Percentiles rank a stretch among this genome's conserved stretches.
phyloP scores from a whole-genome alignment of 2,888 invertebrate genomes.

The Dugesia japonica region DNA sequence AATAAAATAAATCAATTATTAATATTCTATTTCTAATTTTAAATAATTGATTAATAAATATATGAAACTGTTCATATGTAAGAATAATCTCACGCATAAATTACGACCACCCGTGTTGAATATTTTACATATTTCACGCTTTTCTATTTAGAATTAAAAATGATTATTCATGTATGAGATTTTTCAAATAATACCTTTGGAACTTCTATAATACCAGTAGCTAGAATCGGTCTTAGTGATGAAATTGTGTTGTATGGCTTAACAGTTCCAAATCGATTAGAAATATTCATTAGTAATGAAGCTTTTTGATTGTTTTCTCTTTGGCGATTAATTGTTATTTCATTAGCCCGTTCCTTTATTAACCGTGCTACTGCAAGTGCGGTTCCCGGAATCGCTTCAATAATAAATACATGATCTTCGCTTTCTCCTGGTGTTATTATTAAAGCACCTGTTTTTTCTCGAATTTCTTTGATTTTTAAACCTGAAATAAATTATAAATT shows the following conservation, averaged over 20 bases:
- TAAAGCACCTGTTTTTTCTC: slow-evolving; percentile 30
- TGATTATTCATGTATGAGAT: too few species aligned
- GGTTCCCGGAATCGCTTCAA: slow-evolving; percentile 30
- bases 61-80: too few species aligned
- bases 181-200: not conserved
- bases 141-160: too few species aligned
- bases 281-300: not conserved
- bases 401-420: slow-evolving; percentile 33
- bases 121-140: too few species aligned
- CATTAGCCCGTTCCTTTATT: slow-evolving; percentile 22
- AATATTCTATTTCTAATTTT: too few species aligned
- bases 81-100: too few species aligned
- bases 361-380: slow-evolving; percentile 26
- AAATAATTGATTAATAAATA: too few species aligned
- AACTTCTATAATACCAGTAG: not conserved
- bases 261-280: not conserved
- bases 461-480: slow-evolving; percentile 27
- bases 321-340: slow-evolving; percentile 22
- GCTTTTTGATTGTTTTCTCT: slow-evolving; percentile 8
- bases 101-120: too few species aligned
- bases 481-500: slow-evolving; percentile 26
- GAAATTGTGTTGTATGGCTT: not conserved
- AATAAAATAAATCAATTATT: too few species aligned
- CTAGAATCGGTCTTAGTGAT: not conserved
- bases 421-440: slow-evolving; percentile 31